Evolutionary conservation across 2,113 vertebrate species (phyloP).

Genomic region (Myxocyprinus asiaticus): DNA sequence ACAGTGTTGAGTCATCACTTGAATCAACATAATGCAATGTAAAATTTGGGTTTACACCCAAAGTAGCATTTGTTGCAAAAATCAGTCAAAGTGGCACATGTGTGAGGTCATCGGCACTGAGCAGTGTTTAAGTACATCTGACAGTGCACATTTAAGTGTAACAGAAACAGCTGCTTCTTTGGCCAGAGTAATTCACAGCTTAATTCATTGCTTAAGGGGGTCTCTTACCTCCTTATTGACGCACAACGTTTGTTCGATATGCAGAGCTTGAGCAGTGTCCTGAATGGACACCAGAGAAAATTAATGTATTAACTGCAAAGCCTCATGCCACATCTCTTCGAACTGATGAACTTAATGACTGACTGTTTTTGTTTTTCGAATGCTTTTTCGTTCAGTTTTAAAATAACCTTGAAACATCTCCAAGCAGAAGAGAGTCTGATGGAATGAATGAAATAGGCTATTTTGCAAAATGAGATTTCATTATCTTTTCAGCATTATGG

Average conservation of each 20-base stretch:
- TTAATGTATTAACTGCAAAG: slow-evolving; percentile 32
- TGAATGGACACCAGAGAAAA: slow-evolving; percentile 38
- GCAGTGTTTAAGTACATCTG: slow-evolving; percentile 38
- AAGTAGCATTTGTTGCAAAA: not conserved
- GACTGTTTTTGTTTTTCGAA: slow-evolving; percentile 6
- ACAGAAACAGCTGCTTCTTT: slow-evolving; percentile 33
- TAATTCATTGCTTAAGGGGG: slow-evolving; percentile 42
- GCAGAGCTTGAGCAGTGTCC: slow-evolving; percentile 43
- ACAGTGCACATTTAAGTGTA: slow-evolving; percentile 34
- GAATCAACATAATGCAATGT: too few relatives aligned
- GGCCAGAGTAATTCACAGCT: slow-evolving; percentile 40
- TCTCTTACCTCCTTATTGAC: slow-evolving; percentile 42
- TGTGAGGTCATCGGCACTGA: slow-evolving; percentile 30
- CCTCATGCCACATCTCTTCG: slow-evolving; percentile 2
- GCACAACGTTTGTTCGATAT: slow-evolving; percentile 28
- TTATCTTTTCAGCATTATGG: slow-evolving; percentile 5
- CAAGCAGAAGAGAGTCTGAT: not conserved
- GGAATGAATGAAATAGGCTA: slow-evolving; percentile 2
- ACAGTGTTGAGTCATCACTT: too few relatives aligned
- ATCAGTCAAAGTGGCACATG: not conserved
- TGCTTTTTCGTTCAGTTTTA: slow-evolving; percentile 10
- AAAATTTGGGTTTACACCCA: too few relatives aligned
- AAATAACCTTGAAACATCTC: slow-evolving; percentile 32
- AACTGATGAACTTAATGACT: slow-evolving; percentile 35
- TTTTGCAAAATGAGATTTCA: slow-evolving; percentile 22